phyloP scores from a whole-genome alignment of 2,797 vertebrate species.

The Acrossocheilus wenchowensis region DNA sequence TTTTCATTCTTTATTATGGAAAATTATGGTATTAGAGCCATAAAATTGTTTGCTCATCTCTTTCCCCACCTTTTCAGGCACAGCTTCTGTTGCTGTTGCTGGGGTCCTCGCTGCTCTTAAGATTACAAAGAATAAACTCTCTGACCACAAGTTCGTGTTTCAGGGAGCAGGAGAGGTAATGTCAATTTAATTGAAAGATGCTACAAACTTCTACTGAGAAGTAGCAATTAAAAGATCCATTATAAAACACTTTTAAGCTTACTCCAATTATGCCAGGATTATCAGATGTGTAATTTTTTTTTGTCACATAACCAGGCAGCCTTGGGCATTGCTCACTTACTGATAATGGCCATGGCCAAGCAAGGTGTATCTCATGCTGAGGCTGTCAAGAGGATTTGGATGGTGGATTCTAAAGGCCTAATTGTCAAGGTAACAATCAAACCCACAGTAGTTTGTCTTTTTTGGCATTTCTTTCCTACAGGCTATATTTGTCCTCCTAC shows the following conservation, averaged over 20 bases:
- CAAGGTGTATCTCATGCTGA: constrained; percentile 85
- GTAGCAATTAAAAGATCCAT: not conserved
- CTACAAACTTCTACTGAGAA: not conserved
- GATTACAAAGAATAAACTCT: constrained; percentile 92
- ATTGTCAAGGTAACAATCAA: constrained; percentile 88
- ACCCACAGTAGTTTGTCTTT: constrained; percentile 1
- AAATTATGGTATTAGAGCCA: not conserved
- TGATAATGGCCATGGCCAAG: constrained; percentile 96
- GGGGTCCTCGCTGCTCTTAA: constrained; percentile 90
- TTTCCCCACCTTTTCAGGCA: constrained; percentile 78
- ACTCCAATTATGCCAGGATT: not conserved
- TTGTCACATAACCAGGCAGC: constrained; percentile 83
- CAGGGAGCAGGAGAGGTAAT: constrained; percentile 96
- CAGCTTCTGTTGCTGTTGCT: constrained; percentile 93
- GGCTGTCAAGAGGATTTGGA: constrained; percentile 92
- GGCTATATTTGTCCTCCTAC: constrained; percentile 36
- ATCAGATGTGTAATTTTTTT: not conserved
- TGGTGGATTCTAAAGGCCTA: constrained; percentile 96
- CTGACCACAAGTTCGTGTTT: constrained; percentile 94
- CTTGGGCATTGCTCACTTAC: constrained; percentile 91
- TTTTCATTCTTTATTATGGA: not conserved
- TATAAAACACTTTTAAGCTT: not conserved
- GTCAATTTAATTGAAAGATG: not conserved
- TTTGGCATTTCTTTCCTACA: constrained; percentile 11
- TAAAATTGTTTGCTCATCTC: not conserved